Evolutionary conservation across 2,888 invertebrate species (phyloP).

Genomic region (Caenorhabditis uteleia): DNA sequence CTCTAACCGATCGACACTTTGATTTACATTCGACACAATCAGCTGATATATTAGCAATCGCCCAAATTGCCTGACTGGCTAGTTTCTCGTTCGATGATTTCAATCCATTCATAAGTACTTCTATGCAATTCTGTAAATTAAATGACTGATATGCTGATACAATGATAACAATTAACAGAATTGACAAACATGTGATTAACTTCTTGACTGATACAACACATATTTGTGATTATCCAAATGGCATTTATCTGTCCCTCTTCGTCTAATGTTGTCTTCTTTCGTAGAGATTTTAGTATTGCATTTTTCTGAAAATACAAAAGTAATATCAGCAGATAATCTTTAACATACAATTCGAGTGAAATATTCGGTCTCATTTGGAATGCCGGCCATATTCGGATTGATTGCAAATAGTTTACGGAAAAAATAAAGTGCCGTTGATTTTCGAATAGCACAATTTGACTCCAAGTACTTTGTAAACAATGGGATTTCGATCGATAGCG

Average conservation of each 20-base stretch:
- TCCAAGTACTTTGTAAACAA: slow-evolving; percentile 17
- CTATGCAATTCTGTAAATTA: slow-evolving; percentile 18
- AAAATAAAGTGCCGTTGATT: slow-evolving; percentile 31
- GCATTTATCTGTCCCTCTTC: slow-evolving; percentile 28
- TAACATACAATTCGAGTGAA: slow-evolving; percentile 19
- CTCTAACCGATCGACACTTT: slow-evolving; percentile 15
- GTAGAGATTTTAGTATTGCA: slow-evolving; percentile 14
- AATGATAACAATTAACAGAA: neutral
- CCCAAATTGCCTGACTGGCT: slow-evolving; percentile 37
- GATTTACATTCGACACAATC: slow-evolving; percentile 39
- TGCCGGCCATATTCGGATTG: slow-evolving; percentile 4
- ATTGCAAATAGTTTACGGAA: slow-evolving; percentile 33
- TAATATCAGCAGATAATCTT: neutral
- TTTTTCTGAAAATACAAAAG: slow-evolving; percentile 12
- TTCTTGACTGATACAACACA: slow-evolving; percentile 40
- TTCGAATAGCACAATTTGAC: slow-evolving; percentile 18
- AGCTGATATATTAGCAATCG: slow-evolving; percentile 43
- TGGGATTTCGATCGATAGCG: too few species aligned
- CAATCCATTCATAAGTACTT: slow-evolving; percentile 16
- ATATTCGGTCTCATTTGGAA: slow-evolving; percentile 9
- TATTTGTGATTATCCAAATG: slow-evolving; percentile 45
- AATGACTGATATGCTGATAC: too few species aligned
- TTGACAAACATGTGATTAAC: too few species aligned
- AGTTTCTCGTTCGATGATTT: slow-evolving; percentile 17
- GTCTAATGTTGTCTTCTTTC: slow-evolving; percentile 8